Evolutionary conservation across 1,140 invertebrate species (phyloP).

Genomic region (Thrips palmi): DNA sequence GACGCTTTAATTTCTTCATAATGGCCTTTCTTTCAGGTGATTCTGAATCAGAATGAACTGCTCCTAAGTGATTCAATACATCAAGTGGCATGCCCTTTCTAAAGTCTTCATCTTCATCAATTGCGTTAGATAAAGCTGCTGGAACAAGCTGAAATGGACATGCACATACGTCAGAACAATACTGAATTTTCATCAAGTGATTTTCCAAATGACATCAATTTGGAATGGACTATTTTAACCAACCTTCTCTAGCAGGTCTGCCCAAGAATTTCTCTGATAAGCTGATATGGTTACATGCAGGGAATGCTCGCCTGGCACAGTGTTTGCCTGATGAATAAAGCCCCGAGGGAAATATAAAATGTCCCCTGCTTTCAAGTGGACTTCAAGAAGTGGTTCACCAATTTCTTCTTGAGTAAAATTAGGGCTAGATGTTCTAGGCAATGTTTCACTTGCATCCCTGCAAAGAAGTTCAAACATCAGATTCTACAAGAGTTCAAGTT

Average conservation of each 20-base stretch:
- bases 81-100: slow-evolving; percentile 64
- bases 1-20: slow-evolving; percentile 31
- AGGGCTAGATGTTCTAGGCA: slow-evolving; percentile 62
- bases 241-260: slow-evolving; percentile 65
- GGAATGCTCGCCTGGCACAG: slow-evolving; percentile 58
- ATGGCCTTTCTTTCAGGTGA: slow-evolving; percentile 26
- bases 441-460: slow-evolving; percentile 32
- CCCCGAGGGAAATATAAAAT: slow-evolving; percentile 85
- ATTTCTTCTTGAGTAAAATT: slow-evolving; percentile 67
- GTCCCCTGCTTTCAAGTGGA: slow-evolving; percentile 68
- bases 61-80: slow-evolving; percentile 54
- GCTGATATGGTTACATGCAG: slow-evolving; percentile 84
- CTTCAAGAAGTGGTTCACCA: slow-evolving; percentile 63
- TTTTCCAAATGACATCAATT: too few species aligned
- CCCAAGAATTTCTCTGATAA: slow-evolving; percentile 81
- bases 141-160: slow-evolving; percentile 40
- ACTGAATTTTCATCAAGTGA: too few species aligned
- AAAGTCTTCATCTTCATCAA: slow-evolving; percentile 47
- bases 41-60: slow-evolving; percentile 37
- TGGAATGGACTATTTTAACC: too few species aligned
- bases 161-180: background rate
- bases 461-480: slow-evolving; percentile 9
- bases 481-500: too few species aligned
- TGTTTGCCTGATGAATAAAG: slow-evolving; percentile 77
- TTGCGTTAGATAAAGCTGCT: slow-evolving; percentile 49